These are phyloP conservation scores for Siniperca knerii DNA, from an alignment of 2,113 vertebrate species.

Conservation along the genomic window DNA sequence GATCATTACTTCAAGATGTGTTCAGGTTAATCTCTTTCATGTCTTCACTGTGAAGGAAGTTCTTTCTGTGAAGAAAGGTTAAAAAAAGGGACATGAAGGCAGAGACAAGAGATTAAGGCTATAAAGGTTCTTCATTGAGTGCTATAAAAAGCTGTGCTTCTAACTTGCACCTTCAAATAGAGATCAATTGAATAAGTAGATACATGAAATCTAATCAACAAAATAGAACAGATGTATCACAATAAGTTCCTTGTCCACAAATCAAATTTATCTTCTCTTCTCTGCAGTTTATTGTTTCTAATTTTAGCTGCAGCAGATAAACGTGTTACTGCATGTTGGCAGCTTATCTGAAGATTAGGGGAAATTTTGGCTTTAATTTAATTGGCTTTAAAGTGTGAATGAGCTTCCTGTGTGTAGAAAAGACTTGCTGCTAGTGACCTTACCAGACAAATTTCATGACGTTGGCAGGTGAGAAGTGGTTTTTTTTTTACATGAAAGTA, in stretches of 20 bases:
- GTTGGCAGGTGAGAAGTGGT: no score
- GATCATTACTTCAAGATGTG: not conserved
- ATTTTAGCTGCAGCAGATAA: slow-evolving; percentile 6
- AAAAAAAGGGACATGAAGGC: not conserved
- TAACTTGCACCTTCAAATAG: not conserved
- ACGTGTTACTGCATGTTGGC: not conserved
- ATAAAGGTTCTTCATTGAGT: not conserved
- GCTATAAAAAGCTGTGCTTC: not conserved
- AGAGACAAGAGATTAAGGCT: not conserved
- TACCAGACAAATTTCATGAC: not conserved
- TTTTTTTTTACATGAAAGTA: not conserved
- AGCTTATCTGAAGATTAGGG: no score
- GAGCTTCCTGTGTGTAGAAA: not conserved
- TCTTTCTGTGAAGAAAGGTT: no score
- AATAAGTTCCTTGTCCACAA: not conserved
- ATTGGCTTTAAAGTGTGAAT: not conserved
- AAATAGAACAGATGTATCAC: not conserved
- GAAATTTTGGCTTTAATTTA: no score
- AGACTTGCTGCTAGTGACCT: not conserved
- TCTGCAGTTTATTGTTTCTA: not conserved
- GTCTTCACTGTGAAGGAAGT: not conserved
- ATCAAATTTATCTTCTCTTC: not conserved
- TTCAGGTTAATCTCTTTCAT: not conserved
- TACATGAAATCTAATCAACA: slow-evolving; percentile 6
- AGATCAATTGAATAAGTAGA: not conserved